Evolutionary conservation across 2,113 vertebrate genomes (phyloP).

Genomic region (Polypterus bichir): DNA sequence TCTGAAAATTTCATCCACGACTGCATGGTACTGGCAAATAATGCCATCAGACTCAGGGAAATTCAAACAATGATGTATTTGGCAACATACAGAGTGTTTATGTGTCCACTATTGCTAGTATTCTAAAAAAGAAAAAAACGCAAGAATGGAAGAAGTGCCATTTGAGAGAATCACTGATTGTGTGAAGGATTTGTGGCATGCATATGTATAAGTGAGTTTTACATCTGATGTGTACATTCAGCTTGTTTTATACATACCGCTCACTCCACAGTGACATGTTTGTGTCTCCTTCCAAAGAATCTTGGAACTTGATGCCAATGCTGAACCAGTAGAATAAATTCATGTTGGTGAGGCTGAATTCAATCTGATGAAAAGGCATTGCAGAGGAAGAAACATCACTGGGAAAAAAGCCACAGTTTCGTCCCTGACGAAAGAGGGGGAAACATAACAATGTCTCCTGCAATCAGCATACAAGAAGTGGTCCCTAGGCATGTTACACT

Average conservation of each 20-base stretch:
- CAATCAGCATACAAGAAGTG: background rate
- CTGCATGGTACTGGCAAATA: too few species aligned
- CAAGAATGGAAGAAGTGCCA: too few species aligned
- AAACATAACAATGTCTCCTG: conserved; percentile 2
- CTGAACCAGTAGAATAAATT: conserved; percentile 1
- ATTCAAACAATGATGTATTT: too few species aligned
- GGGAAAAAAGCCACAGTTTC: conserved; percentile 1
- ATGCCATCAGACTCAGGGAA: too few species aligned
- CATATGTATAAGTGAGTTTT: conserved; percentile 6
- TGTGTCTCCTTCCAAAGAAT: conserved; percentile 9
- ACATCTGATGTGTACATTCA: background rate
- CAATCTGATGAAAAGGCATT: conserved; percentile 5
- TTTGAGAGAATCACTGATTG: background rate
- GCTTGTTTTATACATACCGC: background rate
- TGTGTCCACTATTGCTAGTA: too few species aligned
- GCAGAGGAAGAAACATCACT: conserved; percentile 9
- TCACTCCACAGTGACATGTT: background rate
- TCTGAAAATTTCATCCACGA: too few species aligned
- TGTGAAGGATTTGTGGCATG: background rate
- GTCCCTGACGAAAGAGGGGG: conserved; percentile 3
- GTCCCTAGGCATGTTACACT: background rate
- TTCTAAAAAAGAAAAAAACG: too few species aligned
- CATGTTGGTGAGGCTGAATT: conserved; percentile 6
- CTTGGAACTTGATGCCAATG: background rate
- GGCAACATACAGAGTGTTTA: too few species aligned